These are phyloP conservation scores for Drosophila borealis DNA, from an alignment of 2,888 invertebrate species.

Conservation along the genomic window DNA sequence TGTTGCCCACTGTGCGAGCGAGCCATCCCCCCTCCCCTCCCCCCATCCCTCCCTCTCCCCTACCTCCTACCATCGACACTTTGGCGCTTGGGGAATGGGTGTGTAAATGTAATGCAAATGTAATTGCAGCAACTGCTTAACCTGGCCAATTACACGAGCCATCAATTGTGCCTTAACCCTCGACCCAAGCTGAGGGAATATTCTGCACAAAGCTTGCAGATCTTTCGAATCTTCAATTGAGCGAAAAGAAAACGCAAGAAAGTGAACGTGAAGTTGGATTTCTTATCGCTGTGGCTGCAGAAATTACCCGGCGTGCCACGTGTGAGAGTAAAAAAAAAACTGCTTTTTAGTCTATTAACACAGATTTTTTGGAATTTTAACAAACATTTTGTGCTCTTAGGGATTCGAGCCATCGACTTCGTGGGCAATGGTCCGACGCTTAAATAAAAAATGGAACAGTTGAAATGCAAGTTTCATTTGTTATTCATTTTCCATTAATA, in stretches of 20 bases:
- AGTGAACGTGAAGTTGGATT: not conserved
- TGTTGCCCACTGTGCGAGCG: constrained; percentile 71
- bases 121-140: constrained; percentile 33
- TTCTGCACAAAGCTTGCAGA: not conserved
- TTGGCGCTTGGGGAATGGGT: constrained; percentile 1
- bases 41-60: not conserved
- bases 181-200: not conserved
- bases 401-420: too few relatives aligned
- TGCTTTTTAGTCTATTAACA: too few relatives aligned
- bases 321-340: too few relatives aligned
- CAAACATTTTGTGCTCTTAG: too few relatives aligned
- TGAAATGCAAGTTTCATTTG: too few relatives aligned
- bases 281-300: too few relatives aligned
- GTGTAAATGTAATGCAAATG: constrained; percentile 30
- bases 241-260: not conserved
- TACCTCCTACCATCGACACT: too few relatives aligned
- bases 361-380: too few relatives aligned
- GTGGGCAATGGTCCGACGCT: not conserved
- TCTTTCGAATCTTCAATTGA: not conserved
- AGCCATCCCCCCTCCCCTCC: constrained; percentile 8
- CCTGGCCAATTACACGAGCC: constrained; percentile 42
- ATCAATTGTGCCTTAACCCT: constrained; percentile 26
- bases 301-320: too few relatives aligned
- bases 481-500: too few relatives aligned
- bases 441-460: too few relatives aligned